Evolutionary conservation across 2,113 vertebrate species (phyloP).

Genomic region (Furnarius figulus): DNA sequence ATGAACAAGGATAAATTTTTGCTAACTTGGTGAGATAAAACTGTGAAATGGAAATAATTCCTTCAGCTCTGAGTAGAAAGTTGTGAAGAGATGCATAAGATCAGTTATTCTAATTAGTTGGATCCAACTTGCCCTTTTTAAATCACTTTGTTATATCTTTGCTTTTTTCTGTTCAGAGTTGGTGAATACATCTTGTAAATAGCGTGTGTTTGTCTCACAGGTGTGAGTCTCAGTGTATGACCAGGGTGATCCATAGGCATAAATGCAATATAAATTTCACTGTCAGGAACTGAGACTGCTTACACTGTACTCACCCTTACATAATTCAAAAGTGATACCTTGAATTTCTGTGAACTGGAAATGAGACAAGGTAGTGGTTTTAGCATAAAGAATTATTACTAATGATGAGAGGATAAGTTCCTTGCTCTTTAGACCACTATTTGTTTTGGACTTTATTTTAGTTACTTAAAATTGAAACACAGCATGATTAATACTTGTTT

Average conservation of each 20-base stretch:
- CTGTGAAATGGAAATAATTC: background rate
- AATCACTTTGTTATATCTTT: background rate
- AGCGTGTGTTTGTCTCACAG: background rate
- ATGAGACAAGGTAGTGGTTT: background rate
- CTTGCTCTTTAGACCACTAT: background rate
- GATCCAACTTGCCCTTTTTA: background rate
- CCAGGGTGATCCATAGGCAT: background rate
- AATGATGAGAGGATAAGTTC: background rate
- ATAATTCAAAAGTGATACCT: background rate
- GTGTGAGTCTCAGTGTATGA: background rate
- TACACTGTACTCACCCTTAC: background rate
- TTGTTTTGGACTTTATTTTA: background rate
- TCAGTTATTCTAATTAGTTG: background rate
- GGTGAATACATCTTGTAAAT: background rate
- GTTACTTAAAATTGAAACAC: background rate
- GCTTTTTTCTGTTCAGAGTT: background rate
- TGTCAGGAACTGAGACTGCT: background rate
- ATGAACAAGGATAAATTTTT: background rate
- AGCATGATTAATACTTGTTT: background rate
- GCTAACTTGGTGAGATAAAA: background rate
- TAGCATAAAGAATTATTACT: background rate
- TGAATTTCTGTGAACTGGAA: background rate
- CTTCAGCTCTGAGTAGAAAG: background rate
- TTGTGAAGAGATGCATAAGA: rapidly evolving
- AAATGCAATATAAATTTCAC: background rate